A percentile compares a stretch with the other conserved stretches of the same genome.
These are phyloP conservation scores for Invenusta paracnida DNA, from an alignment of 2,888 invertebrate species.

Conservation along the genomic window DNA sequence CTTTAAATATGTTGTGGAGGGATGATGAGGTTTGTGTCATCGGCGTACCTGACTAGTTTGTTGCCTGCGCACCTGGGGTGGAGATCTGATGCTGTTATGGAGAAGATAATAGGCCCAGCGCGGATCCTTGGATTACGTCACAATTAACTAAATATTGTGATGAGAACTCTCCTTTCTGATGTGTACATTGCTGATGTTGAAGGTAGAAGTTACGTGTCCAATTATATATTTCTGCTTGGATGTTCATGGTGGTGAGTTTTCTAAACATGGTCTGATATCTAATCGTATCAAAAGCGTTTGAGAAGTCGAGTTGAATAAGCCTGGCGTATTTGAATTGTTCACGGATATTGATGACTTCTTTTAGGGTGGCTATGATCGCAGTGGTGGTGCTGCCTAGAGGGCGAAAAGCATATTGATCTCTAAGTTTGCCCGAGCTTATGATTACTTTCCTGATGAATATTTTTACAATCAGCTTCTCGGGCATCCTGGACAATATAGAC, in stretches of 20 bases:
- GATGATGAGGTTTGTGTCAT: slow-evolving; percentile 21
- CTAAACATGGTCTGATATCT: background rate
- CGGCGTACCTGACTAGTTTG: slow-evolving; percentile 17
- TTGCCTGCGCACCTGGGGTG: slow-evolving; percentile 6
- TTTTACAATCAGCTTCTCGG: background rate
- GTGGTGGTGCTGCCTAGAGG: background rate
- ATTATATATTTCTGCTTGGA: background rate
- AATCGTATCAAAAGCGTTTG: background rate
- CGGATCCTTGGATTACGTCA: slow-evolving; percentile 1
- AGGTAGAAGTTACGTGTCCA: background rate
- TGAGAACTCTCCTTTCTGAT: background rate
- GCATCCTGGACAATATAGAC: slow-evolving; percentile 15
- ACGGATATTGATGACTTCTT: slow-evolving; percentile 5
- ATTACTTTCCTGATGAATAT: background rate
- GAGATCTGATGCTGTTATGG: background rate
- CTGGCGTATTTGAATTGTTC: slow-evolving; percentile 4
- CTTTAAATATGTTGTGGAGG: background rate
- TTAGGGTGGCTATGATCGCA: background rate
- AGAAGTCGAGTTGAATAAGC: slow-evolving; percentile 17
- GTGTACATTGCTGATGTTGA: slow-evolving; percentile 10
- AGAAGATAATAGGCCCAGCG: slow-evolving; percentile 2
- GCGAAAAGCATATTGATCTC: slow-evolving; percentile 12
- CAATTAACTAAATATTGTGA: background rate
- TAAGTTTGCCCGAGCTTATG: slow-evolving; percentile 2
- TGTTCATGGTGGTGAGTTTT: slow-evolving; percentile 10